Base-by-base conservation (phyloP, 2,113 vertebrate genomes). In the Carassius auratus region DNA sequence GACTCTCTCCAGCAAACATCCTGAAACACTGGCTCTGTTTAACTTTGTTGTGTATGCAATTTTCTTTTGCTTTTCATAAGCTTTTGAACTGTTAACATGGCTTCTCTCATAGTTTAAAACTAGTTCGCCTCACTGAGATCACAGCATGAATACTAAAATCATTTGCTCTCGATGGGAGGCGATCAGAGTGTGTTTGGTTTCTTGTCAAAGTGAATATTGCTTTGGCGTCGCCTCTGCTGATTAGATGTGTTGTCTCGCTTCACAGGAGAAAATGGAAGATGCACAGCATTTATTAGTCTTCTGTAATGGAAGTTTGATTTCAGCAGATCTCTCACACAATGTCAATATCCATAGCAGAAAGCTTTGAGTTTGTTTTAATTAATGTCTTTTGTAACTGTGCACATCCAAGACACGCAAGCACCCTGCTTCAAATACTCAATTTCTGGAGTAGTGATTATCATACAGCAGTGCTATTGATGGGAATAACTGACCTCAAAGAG, bases 101-200 rank as follows among this genome's bases (percentile, higher is more conserved):
- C 62, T 33, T 30, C 75, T 36, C 8, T 17, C 52, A 26, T 36
- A 50, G 59, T 36, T 21, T 50, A n/a, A n/a, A 48, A 48, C n/a
- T 64, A 36, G 23, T 79, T 62, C 0, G 23, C 36, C 33, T 62
- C 55, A 48, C 73, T 48, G 48, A 48, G 26, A 59, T 59, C n/a
- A 38, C 48, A 78, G 19, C 38, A 71, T 85, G 76, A 71, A 73
- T 69, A 85, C 17, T 48, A 59, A 69, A 55, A 17, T 59, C 19
- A 68, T 77, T 85, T 77, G 62, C 62, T 12, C 48, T 57, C 5
- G 15, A 33, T 45, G 76, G 52, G 36, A 21, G 66, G 66, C 26
- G n/a, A 59, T 78, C 52, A 68, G 48, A n/a, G 48, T 57, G 21
- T 19, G 81, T n/a, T 78, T 17, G 52, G n/a, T 84, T 61, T 84